Base-by-base conservation (phyloP, 1,140 invertebrate genomes). In the Phortica variegata region DNA sequence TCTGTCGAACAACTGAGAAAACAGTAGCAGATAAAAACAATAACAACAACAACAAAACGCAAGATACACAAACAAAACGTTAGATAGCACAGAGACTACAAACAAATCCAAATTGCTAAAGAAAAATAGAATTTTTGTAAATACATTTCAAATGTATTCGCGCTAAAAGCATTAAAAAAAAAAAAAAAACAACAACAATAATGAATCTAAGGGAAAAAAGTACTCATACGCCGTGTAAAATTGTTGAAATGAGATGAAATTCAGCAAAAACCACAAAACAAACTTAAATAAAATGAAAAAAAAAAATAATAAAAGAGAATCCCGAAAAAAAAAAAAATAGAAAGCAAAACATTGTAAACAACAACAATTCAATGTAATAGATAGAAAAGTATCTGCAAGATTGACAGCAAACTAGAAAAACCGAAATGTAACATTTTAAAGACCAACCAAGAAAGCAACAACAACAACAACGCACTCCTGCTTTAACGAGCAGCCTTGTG, bases 241-340 rank as follows among this genome's bases (percentile, higher is more conserved):
- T 57, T 60, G 60, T 62, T 63, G 62, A 43, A 63, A 62, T 58
- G 40, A 2, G 43, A 23, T 1, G 32, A 29, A 40, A 44, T 38
- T 31, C 36, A 17, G 13, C 17, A 34, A 40, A 58, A 37, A 57
- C 52, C 52, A 31, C 40, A 23, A 41, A 46, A 36, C 32, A 61
- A 53, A 43, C 50, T 43, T 61, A 53, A 19, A 26, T 15, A 10
- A 15, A 18, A 15, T 34, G 46, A 26, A 23, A 15, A 10, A 53
- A 29, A 33, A 10, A 10, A 19, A 36, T 32, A 16, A 26, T 29
- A 15, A 38, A 10, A 6, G 13, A 48, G 32, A 2, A 39, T 39
- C 19, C 39, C 16, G 34, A 29, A 2, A 3, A 10, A 3, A 54
- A 33, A 16, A 7, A 2, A 56, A 33, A 29, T 16, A 18, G 13